Evolutionary conservation across 2,888 invertebrate genomes (phyloP), one percentile per base, ranked within the genome.

Genomic region (Melanostoma mellinum): DNA sequence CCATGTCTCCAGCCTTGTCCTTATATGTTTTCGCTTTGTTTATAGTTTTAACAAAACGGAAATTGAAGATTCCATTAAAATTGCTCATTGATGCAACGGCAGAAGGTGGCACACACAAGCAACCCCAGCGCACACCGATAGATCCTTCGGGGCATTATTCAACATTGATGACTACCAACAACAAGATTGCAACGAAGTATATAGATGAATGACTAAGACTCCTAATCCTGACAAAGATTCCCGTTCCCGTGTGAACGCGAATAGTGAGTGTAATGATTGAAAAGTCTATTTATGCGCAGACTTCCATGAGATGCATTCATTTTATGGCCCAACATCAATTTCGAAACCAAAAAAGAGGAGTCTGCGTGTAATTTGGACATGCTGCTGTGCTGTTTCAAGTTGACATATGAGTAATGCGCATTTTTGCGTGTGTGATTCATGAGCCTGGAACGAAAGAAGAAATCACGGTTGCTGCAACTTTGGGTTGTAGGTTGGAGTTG

Each of bases 31-130:
- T 56, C 20, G 20, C 8, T 38, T 38, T 20, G 48, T 50, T 60
- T 56, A 50, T 58, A 36, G 44, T 61, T 74, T 72, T 58, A 38
- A 48, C 46, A 63, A 74, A 84, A 78, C 82, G 82, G 82, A 84
- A 84, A 84, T 84, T 84, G 78, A 84, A 84, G 82, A 84, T 84
- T 84, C 78, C 82, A 84, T 84, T 84, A 78, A 84, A 84, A 84
- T 84, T 84, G 82, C 60, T 84, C 78, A 84, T 65, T 81, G 78
- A 69, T 74, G 82, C 78, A 77, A 73, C 71, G 67, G 61, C 53
- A 56, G 68, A 71, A 32, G 55, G 35, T 61, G 69, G 63, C 69
- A 65, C 30, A 30, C 50, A n/a, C 69, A 48, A 65, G 10, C 30
- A 65, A 46, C 61, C 20, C 20, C 6, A 3, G 4, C 46, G 4